These are phyloP conservation scores for Campoletis raptor DNA, from an alignment of 2,888 invertebrate genomes.

Conservation along the genomic window DNA sequence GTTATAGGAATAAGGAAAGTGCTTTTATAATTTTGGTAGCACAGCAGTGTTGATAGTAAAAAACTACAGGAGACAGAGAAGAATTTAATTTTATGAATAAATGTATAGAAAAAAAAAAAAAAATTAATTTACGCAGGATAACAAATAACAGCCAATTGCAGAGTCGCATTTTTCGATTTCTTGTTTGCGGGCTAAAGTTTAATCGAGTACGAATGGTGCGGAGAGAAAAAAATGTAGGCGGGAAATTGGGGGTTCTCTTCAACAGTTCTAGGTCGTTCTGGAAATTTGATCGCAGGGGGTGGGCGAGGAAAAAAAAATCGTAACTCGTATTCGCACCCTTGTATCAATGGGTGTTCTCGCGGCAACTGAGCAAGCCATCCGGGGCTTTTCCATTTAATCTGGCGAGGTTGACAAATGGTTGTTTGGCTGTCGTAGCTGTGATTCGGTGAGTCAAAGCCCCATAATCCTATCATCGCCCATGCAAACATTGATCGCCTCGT, in stretches of 20 bases:
- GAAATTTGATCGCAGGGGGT: slow-evolving; percentile 45
- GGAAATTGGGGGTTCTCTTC: slow-evolving; percentile 25
- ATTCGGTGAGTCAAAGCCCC: slow-evolving; percentile 81
- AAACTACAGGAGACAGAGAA: background rate
- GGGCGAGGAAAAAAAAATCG: slow-evolving; percentile 51
- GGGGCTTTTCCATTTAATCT: slow-evolving; percentile 82
- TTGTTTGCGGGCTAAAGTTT: slow-evolving; percentile 1
- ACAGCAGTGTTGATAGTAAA: background rate
- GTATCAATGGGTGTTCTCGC: slow-evolving; percentile 70
- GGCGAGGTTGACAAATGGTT: slow-evolving; percentile 82
- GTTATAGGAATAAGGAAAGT: slow-evolving; percentile 19
- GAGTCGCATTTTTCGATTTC: background rate
- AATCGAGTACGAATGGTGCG: slow-evolving; percentile 30
- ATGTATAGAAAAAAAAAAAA: background rate
- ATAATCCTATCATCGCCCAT: slow-evolving; percentile 81
- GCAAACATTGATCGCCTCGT: slow-evolving; percentile 79
- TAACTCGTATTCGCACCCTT: slow-evolving; percentile 66
- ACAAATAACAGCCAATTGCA: slow-evolving; percentile 5
- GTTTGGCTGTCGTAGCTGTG: slow-evolving; percentile 74
- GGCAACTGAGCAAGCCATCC: slow-evolving; percentile 65
- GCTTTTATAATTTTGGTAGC: slow-evolving; percentile 7
- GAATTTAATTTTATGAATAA: background rate
- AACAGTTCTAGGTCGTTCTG: slow-evolving; percentile 41
- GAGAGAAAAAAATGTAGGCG: slow-evolving; percentile 40
- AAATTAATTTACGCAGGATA: background rate